Percentiles rank a stretch among this genome's conserved stretches.
phyloP scores from a whole-genome alignment of 1,140 invertebrate genomes.

The Macrobrachium nipponense region DNA sequence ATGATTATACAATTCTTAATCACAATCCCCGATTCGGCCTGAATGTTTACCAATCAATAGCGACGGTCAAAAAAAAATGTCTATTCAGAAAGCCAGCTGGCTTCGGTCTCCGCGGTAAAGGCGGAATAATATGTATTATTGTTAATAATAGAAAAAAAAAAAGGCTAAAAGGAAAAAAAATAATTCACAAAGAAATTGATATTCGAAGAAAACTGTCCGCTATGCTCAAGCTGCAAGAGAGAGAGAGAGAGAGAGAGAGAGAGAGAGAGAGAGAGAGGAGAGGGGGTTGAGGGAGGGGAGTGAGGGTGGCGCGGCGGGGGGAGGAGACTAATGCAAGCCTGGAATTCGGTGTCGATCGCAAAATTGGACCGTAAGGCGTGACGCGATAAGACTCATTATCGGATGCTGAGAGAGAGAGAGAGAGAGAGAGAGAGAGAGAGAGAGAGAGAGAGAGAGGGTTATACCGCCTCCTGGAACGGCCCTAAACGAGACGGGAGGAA shows the following conservation, averaged over 20 bases:
- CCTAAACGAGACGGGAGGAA: slow-evolving; percentile 17
- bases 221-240: not conserved
- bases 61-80: slow-evolving; percentile 24
- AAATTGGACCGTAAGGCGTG: too few species aligned
- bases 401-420: not conserved
- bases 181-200: slow-evolving; percentile 42
- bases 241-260: not conserved
- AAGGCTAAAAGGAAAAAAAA: slow-evolving; percentile 1
- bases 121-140: slow-evolving; percentile 48
- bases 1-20: slow-evolving; percentile 8
- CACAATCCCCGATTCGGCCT: not conserved
- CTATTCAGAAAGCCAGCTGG: slow-evolving; percentile 35
- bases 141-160: not conserved
- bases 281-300: not conserved
- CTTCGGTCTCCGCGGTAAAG: slow-evolving; percentile 17
- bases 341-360: too few species aligned
- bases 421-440: too few species aligned
- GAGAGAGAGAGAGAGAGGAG: not conserved
- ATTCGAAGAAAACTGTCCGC: slow-evolving; percentile 39
- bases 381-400: too few species aligned
- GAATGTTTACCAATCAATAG: slow-evolving; percentile 38
- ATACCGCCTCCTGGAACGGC: not conserved
- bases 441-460: not conserved
- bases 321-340: not conserved
- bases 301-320: not conserved